Evolutionary conservation across 64 coral and sea anemone genomes (phyloP), one percentile per base, ranked within the genome.

Genomic region (Pocillopora damicornis): DNA sequence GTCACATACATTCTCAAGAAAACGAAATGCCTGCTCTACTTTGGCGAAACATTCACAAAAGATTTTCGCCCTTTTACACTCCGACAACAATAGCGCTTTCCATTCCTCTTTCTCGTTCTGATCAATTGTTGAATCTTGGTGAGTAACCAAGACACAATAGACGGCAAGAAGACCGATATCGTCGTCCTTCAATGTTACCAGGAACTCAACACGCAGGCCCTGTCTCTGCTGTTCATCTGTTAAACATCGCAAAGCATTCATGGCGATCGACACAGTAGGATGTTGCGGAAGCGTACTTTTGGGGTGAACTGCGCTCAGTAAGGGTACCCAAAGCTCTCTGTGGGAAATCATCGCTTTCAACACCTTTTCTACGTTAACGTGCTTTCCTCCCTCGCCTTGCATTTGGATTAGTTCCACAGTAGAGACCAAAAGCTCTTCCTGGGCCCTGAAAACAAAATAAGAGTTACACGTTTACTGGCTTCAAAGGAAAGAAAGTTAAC

Each of bases 261-360:
- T 2, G 10, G 38, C 81, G 11, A 18, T 8, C 15, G 23, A 42
- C 22, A 84, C 10, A 1, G 13, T 69, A 10, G 65, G 63, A 42
- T 84, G 64, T 26, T 71, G 0, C 17, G 23, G 8, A 67, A 84
- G 37, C 23, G 0, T 84, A 13, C 81, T 71, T 0, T 57, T 36
- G 17, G 81, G 38, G 13, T 84, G 63, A 25, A 84, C 18, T 56
- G 81, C 64, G 23, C 63, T 68, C 14, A 84, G 69, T 11, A 84
- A 0, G 16, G 64, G 20, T 36, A 84, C 13, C 81, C 81, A 84
- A 58, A 22, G 17, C 1, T 84, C 81, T 58, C 63, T 84, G 81
- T 11, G 11, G 20, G 63, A 68, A 15, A 51, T 42, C 65, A 84
- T 84, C 35, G 34, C 37, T 0, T 84, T 37, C 10, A 84, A 71